Percentiles rank a stretch among this genome's conserved stretches.
phyloP scores from a whole-genome alignment of 2,113 vertebrate species.

The Aptenodytes forsteri region DNA sequence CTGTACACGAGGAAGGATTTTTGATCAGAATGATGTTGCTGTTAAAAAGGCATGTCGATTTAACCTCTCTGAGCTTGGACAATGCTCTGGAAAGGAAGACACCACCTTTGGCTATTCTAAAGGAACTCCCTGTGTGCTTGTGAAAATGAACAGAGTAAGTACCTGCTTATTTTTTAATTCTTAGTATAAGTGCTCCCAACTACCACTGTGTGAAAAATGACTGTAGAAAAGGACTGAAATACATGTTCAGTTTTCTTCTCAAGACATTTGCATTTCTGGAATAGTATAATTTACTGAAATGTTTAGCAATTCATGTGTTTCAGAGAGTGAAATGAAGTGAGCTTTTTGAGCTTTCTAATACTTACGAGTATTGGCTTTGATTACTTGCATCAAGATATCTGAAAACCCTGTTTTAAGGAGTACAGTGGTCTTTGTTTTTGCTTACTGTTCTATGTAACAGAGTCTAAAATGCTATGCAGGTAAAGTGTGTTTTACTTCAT shows the following conservation, averaged over 20 bases:
- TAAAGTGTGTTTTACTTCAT: neutral
- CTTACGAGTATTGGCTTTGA: neutral
- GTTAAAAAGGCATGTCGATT: conserved; percentile 85
- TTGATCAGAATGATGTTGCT: conserved; percentile 70
- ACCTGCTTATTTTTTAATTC: neutral
- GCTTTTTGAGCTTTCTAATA: neutral
- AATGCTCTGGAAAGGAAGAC: conserved; percentile 85
- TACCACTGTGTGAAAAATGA: neutral
- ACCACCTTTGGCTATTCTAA: conserved; percentile 84
- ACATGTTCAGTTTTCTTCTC: neutral
- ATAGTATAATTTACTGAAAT: neutral
- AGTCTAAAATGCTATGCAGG: neutral
- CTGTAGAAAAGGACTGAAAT: neutral
- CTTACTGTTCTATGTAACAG: neutral
- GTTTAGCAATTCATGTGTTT: neutral
- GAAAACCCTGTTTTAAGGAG: neutral
- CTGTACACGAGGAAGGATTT: conserved; percentile 77
- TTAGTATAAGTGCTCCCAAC: neutral
- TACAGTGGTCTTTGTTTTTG: neutral
- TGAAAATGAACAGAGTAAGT: conserved; percentile 97
- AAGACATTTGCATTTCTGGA: neutral
- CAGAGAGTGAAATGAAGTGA: neutral
- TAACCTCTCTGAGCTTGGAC: conserved; percentile 76
- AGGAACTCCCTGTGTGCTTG: conserved; percentile 88
- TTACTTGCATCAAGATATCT: neutral